phyloP scores from a whole-genome alignment of 2,888 invertebrate species.

The Caenorhabditis uteleia region DNA sequence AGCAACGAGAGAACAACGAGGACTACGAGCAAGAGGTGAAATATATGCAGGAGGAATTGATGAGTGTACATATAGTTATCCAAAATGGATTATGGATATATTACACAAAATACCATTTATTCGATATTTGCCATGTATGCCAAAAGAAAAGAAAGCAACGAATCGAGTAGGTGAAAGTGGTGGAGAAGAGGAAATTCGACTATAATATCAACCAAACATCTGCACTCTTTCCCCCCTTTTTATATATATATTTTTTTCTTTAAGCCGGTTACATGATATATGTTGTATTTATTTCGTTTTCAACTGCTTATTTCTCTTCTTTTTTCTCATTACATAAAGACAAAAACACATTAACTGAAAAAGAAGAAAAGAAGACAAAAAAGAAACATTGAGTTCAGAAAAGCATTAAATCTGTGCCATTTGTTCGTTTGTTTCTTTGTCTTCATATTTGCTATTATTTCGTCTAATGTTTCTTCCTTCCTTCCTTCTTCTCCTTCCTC shows the following conservation, averaged over 20 bases:
- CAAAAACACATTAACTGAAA: background rate
- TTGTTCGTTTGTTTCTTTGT: too few species aligned
- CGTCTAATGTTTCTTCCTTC: too few species aligned
- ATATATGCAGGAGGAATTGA: constrained; percentile 50
- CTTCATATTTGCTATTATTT: too few species aligned
- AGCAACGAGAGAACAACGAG: constrained; percentile 64
- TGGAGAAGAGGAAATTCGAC: constrained; percentile 31
- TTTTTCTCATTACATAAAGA: background rate
- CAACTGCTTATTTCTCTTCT: background rate
- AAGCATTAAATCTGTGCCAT: too few species aligned
- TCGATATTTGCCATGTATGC: constrained; percentile 57
- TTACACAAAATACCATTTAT: constrained; percentile 53
- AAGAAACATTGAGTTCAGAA: too few species aligned
- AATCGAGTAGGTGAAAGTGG: too few species aligned
- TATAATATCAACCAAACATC: background rate
- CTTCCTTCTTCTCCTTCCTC: too few species aligned
- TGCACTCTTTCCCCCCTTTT: background rate
- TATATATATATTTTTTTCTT: background rate
- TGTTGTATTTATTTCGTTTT: background rate
- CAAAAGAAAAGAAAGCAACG: constrained; percentile 49
- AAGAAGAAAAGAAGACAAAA: constrained; percentile 1
- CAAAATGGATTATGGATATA: constrained; percentile 47
- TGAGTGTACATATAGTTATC: constrained; percentile 56
- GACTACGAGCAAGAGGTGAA: constrained; percentile 58
- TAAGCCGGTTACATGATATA: background rate